A percentile compares a stretch with the other conserved stretches of the same genome.
phyloP scores from a whole-genome alignment of 1,140 invertebrate genomes.

The Bombus fervidus region DNA sequence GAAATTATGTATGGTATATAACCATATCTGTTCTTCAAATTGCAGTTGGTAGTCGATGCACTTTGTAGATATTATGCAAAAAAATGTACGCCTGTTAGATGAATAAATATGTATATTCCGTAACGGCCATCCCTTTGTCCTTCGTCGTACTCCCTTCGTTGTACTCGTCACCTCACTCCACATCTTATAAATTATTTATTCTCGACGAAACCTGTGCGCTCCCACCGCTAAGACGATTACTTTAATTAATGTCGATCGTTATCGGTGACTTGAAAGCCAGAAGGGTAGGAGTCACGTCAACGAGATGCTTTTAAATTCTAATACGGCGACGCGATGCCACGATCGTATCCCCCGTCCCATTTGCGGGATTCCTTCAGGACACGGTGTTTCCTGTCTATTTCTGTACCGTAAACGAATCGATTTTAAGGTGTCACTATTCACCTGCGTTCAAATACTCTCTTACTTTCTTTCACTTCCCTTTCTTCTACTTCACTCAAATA shows the following conservation, averaged over 20 bases:
- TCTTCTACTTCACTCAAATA: neutral
- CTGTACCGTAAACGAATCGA: conserved; percentile 2
- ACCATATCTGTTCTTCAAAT: neutral
- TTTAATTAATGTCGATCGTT: conserved; percentile 61
- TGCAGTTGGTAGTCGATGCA: neutral
- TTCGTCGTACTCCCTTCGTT: conserved; percentile 31
- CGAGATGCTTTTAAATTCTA: conserved; percentile 48
- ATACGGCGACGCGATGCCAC: neutral
- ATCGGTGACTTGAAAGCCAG: conserved; percentile 44
- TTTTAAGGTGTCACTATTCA: neutral
- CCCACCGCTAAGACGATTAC: conserved; percentile 58
- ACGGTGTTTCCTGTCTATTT: neutral
- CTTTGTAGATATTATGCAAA: conserved; percentile 66
- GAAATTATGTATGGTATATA: neutral
- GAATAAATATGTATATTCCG: conserved; percentile 73
- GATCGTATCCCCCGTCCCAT: neutral
- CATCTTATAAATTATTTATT: conserved; percentile 72
- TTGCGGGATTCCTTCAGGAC: neutral
- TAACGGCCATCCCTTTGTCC: conserved; percentile 42
- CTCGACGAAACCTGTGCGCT: conserved; percentile 47
- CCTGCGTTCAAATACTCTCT: neutral
- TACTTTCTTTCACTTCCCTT: neutral
- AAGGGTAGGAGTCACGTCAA: conserved; percentile 42
- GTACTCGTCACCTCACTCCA: conserved; percentile 29
- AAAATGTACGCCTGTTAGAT: conserved; percentile 67